Evolutionary conservation across 2,797 vertebrate genomes (phyloP).

Genomic region (Acanthis flammea): DNA sequence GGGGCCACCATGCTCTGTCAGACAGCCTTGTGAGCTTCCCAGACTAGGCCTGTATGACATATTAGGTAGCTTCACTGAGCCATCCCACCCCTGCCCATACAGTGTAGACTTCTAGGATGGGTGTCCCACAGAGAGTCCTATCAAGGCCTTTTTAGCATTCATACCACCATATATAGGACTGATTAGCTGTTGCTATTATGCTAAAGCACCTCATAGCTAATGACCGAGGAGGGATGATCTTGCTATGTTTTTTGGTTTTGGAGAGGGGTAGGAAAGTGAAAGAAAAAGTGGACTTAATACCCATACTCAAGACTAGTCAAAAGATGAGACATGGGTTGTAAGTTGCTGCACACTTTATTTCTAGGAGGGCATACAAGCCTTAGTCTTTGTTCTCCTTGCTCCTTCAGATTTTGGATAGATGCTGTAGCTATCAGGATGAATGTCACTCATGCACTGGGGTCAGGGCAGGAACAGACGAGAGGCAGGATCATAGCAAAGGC

Average conservation of each 20-base stretch:
- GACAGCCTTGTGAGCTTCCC: background rate
- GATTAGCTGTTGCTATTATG: background rate
- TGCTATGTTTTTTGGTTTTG: background rate
- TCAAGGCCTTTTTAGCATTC: background rate
- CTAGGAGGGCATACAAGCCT: background rate
- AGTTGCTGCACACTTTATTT: background rate
- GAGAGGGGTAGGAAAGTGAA: background rate
- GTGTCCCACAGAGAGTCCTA: background rate
- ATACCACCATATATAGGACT: background rate
- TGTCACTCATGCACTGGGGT: too few species aligned
- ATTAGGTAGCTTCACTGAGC: background rate
- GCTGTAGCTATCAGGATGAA: background rate
- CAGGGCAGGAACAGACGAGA: too few species aligned
- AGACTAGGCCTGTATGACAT: background rate
- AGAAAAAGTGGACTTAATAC: background rate
- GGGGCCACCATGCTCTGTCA: rapidly evolving
- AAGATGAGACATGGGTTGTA: background rate
- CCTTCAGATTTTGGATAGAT: background rate
- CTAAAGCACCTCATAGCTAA: background rate
- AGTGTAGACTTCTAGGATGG: background rate
- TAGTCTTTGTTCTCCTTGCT: background rate
- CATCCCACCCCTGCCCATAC: background rate
- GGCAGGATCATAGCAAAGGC: too few species aligned
- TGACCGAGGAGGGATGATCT: background rate
- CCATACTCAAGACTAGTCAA: background rate